Base-by-base conservation (phyloP, 2,797 vertebrate genomes). In the Acanthiza pusilla region DNA sequence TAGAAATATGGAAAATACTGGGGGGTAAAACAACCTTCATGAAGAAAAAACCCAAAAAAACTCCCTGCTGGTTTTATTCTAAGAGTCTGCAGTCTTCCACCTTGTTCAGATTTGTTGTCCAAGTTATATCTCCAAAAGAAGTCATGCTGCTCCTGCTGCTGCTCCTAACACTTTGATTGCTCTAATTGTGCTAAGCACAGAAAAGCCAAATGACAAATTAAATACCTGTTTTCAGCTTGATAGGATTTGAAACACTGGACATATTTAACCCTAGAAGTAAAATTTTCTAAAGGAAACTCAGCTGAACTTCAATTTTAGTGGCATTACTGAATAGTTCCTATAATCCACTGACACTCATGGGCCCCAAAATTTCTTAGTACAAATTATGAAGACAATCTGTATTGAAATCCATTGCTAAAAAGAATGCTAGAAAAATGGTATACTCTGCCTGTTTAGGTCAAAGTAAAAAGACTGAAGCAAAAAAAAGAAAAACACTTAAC, bases 181-280 rank as follows among this genome's bases (percentile, higher is more conserved):
- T 94, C 34, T 94, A 92, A 97, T 85, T 96, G 87, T 93, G 67
- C 81, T 89, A 92, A 95, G 94, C 71, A 88, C 70, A 79, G 58
- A 76, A 95, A 92, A 74, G 13, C 74, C 72, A 88, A 75, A 78
- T 20, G 67, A 93, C 81, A 86, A 89, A 84, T 96, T 97, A 96
- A 97, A 97, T 93, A 93, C 74, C 87, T 92, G 72, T 73, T 93
- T 94, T 93, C 90, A 88, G 27, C 45, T 94, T 95, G 80, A 95
- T 29, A 60, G 47, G 70, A 85, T 93, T 92, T 94, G 88, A 96
- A 96, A 89, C 82, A 53, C 36, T 95, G 85, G 93, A 93, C 60
- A 72, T 76, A 88, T 89, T 94, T 97, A 96, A 96, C 66, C 73
- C 40, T 34, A 86, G 72, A 96, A 85, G 90, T 81, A 84, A 75